Evolutionary conservation across 2,888 invertebrate species (phyloP), one percentile per base, ranked within the genome.

Genomic region (Lymantria monacha): DNA sequence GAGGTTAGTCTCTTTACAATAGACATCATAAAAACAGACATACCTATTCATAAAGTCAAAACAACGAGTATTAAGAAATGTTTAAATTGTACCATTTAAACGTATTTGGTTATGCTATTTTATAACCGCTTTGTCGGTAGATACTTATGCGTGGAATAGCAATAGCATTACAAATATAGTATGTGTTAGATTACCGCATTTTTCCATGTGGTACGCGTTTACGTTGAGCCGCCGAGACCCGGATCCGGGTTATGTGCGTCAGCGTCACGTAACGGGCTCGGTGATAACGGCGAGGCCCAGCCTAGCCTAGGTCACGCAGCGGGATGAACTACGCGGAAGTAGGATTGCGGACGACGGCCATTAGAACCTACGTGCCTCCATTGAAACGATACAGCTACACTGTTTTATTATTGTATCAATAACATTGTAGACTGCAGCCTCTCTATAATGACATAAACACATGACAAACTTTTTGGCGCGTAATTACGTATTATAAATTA

Each of bases 251-350:
- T 88, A 87, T 72, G 77, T 78, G 22, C 22, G 22, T 82, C 85
- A 85, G 81, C 85, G 85, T 82, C 85, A 85, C 85, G 89, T 89
- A 89, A 89, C 89, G 90, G 89, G 85, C 74, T 74, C 74, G 78
- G 63, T 75, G 84, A 72, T 88, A 89, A 89, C 88, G 89, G 88
- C 81, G 74, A 82, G 80, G 72, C 78, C 73, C 66, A 73, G 75
- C 76, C 82, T 81, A 81, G 78, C 74, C 85, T 85, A 82, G 89
- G 89, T 89, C 89, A 86, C 78, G 75, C 81, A 89, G 89, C 87
- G 89, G 90, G 90, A 88, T 88, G 90, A 87, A 82, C 80, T 79
- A 85, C 84, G 86, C 90, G 90, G 90, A 91, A 89, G 86, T 84
- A 72, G 80, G 80, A 86, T 79, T 74, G 79, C 82, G 79, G 76